Conservation (phyloP, 2,113 vertebrate genomes). For the Chaetorhynchus papuensis region DNA sequence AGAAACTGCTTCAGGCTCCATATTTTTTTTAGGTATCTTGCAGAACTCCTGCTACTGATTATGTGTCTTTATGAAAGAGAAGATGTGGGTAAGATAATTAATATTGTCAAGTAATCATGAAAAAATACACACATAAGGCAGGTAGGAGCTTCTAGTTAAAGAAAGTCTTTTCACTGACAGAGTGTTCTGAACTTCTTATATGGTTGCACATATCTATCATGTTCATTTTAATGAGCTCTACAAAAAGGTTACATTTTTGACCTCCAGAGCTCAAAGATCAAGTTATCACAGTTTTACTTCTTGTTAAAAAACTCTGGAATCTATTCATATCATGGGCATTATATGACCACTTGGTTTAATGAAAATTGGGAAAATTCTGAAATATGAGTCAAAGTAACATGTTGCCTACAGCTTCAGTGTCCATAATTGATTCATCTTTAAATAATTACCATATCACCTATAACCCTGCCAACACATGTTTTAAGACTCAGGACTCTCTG, state of each 20-base stretch:
- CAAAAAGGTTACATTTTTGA: slow-evolving; percentile 24
- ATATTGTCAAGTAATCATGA: background rate
- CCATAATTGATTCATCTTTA: slow-evolving; percentile 43
- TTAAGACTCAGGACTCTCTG: slow-evolving; percentile 5
- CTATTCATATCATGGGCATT: slow-evolving; percentile 2
- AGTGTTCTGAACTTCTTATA: background rate
- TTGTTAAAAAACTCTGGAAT: slow-evolving; percentile 23
- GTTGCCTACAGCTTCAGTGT: slow-evolving; percentile 9
- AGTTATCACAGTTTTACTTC: slow-evolving; percentile 18
- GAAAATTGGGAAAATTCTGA: slow-evolving; percentile 18
- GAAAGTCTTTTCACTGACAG: background rate
- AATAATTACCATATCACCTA: slow-evolving; percentile 53
- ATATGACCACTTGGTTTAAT: slow-evolving; percentile 20
- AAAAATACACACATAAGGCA: background rate
- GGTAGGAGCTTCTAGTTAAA: background rate
- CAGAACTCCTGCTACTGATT: background rate
- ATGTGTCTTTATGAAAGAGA: background rate
- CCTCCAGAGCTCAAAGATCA: slow-evolving; percentile 38
- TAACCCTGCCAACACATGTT: slow-evolving; percentile 23
- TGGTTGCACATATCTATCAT: background rate
- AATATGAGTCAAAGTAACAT: slow-evolving; percentile 7
- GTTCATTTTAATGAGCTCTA: slow-evolving; percentile 56
- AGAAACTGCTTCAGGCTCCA: background rate
- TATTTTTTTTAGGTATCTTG: background rate
- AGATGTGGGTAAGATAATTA: background rate